Evolutionary conservation across 1,140 invertebrate genomes (phyloP), one percentile per base, ranked within the genome.

Genomic region (Drosophila bipectinata): DNA sequence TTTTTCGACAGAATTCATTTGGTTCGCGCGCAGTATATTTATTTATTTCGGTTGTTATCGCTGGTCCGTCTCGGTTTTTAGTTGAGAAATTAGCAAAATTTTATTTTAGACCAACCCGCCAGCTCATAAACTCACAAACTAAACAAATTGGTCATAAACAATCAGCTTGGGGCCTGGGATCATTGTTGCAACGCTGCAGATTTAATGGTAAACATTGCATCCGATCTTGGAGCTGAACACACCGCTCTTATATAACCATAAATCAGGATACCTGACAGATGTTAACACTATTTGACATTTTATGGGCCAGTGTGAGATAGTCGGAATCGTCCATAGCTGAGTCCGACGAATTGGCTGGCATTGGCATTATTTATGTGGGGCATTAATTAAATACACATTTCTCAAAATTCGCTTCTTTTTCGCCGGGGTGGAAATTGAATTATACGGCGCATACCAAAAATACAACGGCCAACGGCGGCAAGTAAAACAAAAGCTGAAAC

Each of bases 241-340:
- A 28, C 14, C 24, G 28, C 64, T 71, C 71, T 87, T 85, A 88
- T 79, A 85, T 85, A 85, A 85, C 51, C 5, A 71, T 85, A 64
- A 85, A 82, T 69, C 61, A 77, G 26, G 47, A 44, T 34, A 24
- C 44, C 34, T 21, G 59, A 53, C 63, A 53, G 57, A n/a, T 18
- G 51, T 34, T 60, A 61, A 58, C 9, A 58, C 12, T 18, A 18
- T 15, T 30, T 30, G 62, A 59, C 53, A 45, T 51, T 57, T 64
- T 64, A 49, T 53, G 47, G 32, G 2, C 30, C 26, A n/a, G 37
- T 14, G 6, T 6, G 24, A 10, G 61, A 37, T 26, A 30, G 15
- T 10, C 45, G 15, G 49, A 37, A 51, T 30, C 21, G 30, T 60
- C 57, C 3, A 15, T 34, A 49, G 32, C 24, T 34, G 7, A 62